Percentiles rank a stretch among this genome's conserved stretches.
Evolutionary conservation across 2,797 vertebrate species (phyloP).

Genomic region (Coregonus sp.): DNA sequence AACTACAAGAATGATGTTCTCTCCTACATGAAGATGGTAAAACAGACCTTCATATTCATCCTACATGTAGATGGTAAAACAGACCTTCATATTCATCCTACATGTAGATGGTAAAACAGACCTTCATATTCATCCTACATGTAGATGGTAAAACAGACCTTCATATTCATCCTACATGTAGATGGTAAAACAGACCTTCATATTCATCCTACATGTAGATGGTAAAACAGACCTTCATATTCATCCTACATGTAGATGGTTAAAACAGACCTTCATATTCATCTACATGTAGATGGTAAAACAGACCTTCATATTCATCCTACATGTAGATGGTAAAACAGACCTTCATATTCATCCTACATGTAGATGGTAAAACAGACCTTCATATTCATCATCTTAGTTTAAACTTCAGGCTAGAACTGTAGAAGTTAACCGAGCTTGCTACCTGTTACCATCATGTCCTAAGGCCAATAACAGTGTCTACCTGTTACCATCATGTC

Average conservation of each 20-base stretch:
- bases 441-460: constrained; percentile 59
- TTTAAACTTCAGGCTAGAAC: constrained; percentile 32
- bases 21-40: constrained; percentile 41
- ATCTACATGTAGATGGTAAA: constrained; percentile 39
- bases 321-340: no score
- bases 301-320: background rate
- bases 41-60: background rate
- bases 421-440: constrained; percentile 57
- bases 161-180: no score
- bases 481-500: constrained; percentile 50
- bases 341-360: no score
- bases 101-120: constrained; percentile 36
- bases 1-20: constrained; percentile 38
- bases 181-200: no score
- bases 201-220: constrained; percentile 43
- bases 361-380: no score
- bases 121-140: background rate
- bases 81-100: constrained; percentile 17
- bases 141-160: no score
- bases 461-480: constrained; percentile 49
- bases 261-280: background rate
- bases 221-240: constrained; percentile 12
- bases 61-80: background rate
- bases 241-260: background rate
- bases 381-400: constrained; percentile 38